Conservation (phyloP, 2,888 invertebrate genomes). For the Calephelis perditalis region DNA sequence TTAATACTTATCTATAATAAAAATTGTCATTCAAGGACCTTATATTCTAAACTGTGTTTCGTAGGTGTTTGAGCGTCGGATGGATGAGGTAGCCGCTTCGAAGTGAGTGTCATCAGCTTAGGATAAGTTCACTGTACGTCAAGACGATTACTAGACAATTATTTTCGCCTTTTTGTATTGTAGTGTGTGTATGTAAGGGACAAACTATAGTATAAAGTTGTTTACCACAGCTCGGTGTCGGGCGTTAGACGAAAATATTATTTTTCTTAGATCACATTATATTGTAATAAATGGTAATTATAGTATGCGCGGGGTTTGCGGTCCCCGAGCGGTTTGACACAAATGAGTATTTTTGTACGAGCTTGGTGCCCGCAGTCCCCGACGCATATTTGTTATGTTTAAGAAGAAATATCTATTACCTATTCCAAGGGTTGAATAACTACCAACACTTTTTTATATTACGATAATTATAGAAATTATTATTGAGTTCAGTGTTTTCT, state of each 20-base stretch:
- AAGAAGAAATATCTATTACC: slow-evolving; percentile 78
- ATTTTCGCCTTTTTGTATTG: slow-evolving; percentile 39
- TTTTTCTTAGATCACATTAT: slow-evolving; percentile 78
- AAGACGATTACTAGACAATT: slow-evolving; percentile 21
- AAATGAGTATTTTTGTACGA: slow-evolving; percentile 70
- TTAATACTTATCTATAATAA: slow-evolving; percentile 3
- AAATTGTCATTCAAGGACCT: slow-evolving; percentile 15
- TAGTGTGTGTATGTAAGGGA: slow-evolving; percentile 64
- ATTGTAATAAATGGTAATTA: slow-evolving; percentile 72
- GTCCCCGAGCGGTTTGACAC: slow-evolving; percentile 36
- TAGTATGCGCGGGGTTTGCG: slow-evolving; percentile 44
- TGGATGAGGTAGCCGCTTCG: slow-evolving; percentile 24
- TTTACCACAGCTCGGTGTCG: slow-evolving; percentile 62
- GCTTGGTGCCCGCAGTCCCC: slow-evolving; percentile 41
- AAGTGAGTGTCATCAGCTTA: slow-evolving; percentile 31
- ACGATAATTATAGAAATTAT: slow-evolving; percentile 80
- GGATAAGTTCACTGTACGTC: slow-evolving; percentile 28
- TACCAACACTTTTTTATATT: slow-evolving; percentile 79
- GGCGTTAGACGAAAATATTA: slow-evolving; percentile 76
- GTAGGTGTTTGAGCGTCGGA: slow-evolving; percentile 46
- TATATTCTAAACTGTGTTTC: slow-evolving; percentile 66
- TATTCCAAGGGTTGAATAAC: slow-evolving; percentile 76
- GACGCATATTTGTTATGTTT: slow-evolving; percentile 73
- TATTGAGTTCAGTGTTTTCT: slow-evolving; percentile 63
- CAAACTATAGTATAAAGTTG: slow-evolving; percentile 74